A percentile compares a stretch with the other conserved stretches of the same genome.
Conservation (phyloP, 2,797 vertebrate species). For the Aplochiton taeniatus region DNA sequence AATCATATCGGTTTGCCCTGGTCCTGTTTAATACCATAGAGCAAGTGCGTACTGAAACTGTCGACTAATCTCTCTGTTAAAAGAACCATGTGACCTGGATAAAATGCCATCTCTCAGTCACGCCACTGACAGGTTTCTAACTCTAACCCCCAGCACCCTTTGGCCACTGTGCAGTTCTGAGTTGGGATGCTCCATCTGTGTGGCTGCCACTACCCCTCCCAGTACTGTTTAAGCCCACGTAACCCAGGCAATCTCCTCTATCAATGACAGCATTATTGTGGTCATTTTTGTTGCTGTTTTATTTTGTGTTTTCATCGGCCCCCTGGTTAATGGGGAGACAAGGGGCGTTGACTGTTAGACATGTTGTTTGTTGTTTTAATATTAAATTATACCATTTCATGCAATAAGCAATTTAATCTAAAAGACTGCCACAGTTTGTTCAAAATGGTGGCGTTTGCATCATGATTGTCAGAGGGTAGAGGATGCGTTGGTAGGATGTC, state of each 20-base stretch:
- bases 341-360: too few relatives aligned
- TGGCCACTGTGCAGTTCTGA: conserved; percentile 17
- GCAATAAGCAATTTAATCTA: too few relatives aligned
- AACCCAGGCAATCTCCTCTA: not conserved
- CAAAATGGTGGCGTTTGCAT: too few relatives aligned
- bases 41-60: conserved; percentile 35
- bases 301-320: too few relatives aligned
- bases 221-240: conserved; percentile 1
- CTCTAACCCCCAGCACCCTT: conserved; percentile 1
- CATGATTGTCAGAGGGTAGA: too few relatives aligned
- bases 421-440: too few relatives aligned
- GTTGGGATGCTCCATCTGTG: conserved; percentile 23
- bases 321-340: too few relatives aligned
- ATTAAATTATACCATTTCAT: too few relatives aligned
- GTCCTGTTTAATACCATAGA: conserved; percentile 29
- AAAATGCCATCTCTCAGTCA: conserved; percentile 43
- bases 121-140: conserved; percentile 24
- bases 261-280: not conserved
- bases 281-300: too few relatives aligned
- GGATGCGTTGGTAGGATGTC: too few relatives aligned
- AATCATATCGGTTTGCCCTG: not conserved
- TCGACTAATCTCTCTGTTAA: conserved; percentile 52
- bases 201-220: not conserved
- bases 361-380: too few relatives aligned
- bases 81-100: conserved; percentile 51